Base-by-base conservation (phyloP, 2,888 invertebrate species). In the Eupithecia centaureata region DNA sequence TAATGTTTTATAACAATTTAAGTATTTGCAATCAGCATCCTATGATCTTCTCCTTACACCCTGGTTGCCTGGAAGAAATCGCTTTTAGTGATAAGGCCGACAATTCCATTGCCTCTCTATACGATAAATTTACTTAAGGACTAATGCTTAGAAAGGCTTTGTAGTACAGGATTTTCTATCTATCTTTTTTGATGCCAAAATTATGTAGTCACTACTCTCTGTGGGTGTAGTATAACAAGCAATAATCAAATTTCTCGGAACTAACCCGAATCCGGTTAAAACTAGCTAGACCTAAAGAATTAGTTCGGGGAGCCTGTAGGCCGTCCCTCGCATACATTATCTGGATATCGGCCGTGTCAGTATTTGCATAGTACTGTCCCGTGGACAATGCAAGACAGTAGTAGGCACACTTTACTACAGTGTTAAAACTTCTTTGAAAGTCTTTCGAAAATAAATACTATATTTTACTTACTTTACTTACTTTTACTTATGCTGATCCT, bases 281-380 rank as follows among this genome's bases (percentile, higher is more conserved):
- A 22, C 51, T 25, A 52, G 51, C 10, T n/a, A 7, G 51, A 58
- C 13, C 60, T 28, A 12, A 47, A 47, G 22, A 42, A 22, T 32
- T 47, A 38, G n/a, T 38, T 30, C 30, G 10, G 33, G 42, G 38
- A 33, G 18, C 42, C 30, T 8, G 35, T 22, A 33, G 54, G 27
- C 28, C 33, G 51, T 61, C 52, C 76, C 82, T 81, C 79, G 86
- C 84, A 86, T 89, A 89, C 79, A 89, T 90, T 88, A 86, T 81
- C 67, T 78, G 77, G 85, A 89, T 87, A 85, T 86, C 78, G 78
- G 76, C 74, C 75, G 76, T 76, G 68, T 68, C 42, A 72, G 76
- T 86, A 89, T 90, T 90, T 88, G 89, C 90, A 90, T 91, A 89
- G 86, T 86, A 87, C 89, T 89, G 88, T 86, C 82, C 81, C 54